Evolutionary conservation across 2,113 vertebrate genomes (phyloP), one percentile per base, ranked within the genome.

Genomic region (Desmodus rotundus): DNA sequence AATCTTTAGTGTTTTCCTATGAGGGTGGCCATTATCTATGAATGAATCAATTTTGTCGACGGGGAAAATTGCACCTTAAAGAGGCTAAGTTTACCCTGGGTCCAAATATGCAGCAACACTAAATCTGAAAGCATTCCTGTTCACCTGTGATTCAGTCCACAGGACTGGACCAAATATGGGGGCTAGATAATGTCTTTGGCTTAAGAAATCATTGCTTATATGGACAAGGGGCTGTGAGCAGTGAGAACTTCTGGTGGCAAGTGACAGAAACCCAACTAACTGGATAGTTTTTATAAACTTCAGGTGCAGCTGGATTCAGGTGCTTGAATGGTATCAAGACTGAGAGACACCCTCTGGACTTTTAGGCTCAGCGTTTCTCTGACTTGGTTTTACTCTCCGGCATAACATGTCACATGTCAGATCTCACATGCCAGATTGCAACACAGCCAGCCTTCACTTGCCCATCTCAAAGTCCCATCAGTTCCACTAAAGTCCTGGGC

Each of bases 21-120:
- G 72, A 95, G 86, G 36, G 95, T 95, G 91, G 93, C 91, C 93
- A 97, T 96, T 96, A 96, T 94, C 95, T 86, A 83, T 89, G 92
- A 97, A 89, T 96, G 68, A 91, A 91, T 96, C 72, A 76, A 56
- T 96, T 94, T 95, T 85, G 47, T 82, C 7, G 65, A 94, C 82
- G 36, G 76, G n/a, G 38, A 87, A 95, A 94, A 86, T 14, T 94
- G 73, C 91, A 91, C 87, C 47, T 72, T 82, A 68, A 92, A 70
- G 43, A 95, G 28, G 63, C 56, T 68, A 83, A 80, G 45, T 94
- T 93, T 90, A 87, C 80, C 33, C 58, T 20, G 56, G 31, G 54
- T 74, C 91, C 58, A 89, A 77, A 58, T 93, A 84, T 58, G 31
- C 67, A 87, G 56, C 38, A 38, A 45, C 24, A 61, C 28, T 82